A percentile compares a stretch with the other conserved stretches of the same genome.
These are phyloP conservation scores for Drosophila koepferae DNA, from an alignment of 2,888 invertebrate genomes.

Conservation along the genomic window DNA sequence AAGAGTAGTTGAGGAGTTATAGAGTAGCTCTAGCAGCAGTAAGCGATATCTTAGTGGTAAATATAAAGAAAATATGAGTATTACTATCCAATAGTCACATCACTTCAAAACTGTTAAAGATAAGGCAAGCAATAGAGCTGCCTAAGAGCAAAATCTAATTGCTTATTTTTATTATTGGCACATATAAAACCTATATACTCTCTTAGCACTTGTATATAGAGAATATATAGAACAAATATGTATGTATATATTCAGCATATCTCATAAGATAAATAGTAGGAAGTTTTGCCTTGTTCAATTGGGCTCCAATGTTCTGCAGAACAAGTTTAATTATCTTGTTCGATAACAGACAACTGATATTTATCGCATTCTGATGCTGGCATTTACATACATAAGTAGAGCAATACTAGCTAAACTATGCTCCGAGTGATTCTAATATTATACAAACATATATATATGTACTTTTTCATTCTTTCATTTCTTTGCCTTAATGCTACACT, in stretches of 20 bases:
- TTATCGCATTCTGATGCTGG: background rate
- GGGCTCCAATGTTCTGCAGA: background rate
- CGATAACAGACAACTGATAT: background rate
- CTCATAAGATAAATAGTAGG: background rate
- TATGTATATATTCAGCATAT: background rate
- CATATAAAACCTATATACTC: background rate
- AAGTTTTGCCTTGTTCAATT: background rate
- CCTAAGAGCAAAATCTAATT: too few relatives aligned
- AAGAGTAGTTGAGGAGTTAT: background rate
- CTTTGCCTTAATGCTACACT: too few relatives aligned
- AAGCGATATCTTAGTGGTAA: background rate
- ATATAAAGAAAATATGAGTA: too few relatives aligned
- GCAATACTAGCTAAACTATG: background rate
- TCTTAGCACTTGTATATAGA: background rate
- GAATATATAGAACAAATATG: background rate
- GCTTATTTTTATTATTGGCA: too few relatives aligned
- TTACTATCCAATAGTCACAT: too few relatives aligned
- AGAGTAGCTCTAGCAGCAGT: background rate
- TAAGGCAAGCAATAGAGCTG: too few relatives aligned
- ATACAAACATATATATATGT: too few relatives aligned
- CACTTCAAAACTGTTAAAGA: too few relatives aligned
- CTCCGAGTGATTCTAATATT: background rate
- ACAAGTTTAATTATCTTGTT: constrained; percentile 4
- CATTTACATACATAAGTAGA: too few relatives aligned
- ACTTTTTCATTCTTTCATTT: too few relatives aligned